Evolutionary conservation across 2,797 vertebrate genomes (phyloP).

Genomic region (Hapalemur alaotrensis): DNA sequence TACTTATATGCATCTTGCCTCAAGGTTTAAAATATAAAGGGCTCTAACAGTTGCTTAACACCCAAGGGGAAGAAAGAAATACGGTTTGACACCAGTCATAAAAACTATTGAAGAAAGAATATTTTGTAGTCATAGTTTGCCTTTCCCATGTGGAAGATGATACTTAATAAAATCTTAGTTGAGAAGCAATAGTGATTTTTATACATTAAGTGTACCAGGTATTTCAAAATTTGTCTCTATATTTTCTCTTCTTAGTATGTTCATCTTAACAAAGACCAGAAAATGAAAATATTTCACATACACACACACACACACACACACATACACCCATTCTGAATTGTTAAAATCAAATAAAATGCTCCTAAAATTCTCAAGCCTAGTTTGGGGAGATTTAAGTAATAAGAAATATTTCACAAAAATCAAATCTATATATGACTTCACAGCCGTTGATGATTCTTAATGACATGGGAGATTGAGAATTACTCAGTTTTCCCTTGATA

Average conservation of each 20-base stretch:
- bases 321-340: not conserved
- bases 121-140: not conserved
- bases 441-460: not conserved
- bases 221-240: not conserved
- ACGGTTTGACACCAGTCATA: not conserved
- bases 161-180: not conserved
- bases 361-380: not conserved
- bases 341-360: constrained; percentile 23
- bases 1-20: not conserved
- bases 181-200: not conserved
- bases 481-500: not conserved
- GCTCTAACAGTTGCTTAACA: constrained; percentile 22
- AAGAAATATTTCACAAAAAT: constrained; percentile 34
- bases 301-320: not conserved
- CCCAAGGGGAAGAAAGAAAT: not conserved
- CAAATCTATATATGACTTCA: not conserved
- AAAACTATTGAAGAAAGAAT: not conserved
- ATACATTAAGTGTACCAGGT: not conserved
- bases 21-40: constrained; percentile 9
- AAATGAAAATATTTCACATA: not conserved
- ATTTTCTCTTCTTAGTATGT: not conserved
- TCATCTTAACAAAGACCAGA: not conserved
- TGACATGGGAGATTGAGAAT: not conserved
- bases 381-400: constrained; percentile 30
- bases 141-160: not conserved